Percentiles rank a stretch among this genome's conserved stretches.
Evolutionary conservation across 53 echinoderm and acorn worm species (phyloP).

Genomic region (Astropecten irregularis): DNA sequence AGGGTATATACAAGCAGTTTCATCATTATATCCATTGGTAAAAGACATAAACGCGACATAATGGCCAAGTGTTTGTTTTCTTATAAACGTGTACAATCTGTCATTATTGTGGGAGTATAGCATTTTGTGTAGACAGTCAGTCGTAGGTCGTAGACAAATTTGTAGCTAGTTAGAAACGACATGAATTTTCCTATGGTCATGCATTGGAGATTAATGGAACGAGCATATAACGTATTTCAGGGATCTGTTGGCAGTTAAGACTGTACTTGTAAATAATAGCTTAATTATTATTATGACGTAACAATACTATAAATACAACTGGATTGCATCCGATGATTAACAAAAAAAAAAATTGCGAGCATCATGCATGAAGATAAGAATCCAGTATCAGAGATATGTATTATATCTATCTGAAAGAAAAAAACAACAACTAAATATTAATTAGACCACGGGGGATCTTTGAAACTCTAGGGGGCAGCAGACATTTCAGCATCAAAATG

Average conservation of each 20-base stretch:
- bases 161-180: background rate
- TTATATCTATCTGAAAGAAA: too few relatives aligned
- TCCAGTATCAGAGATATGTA: background rate
- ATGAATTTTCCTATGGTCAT: background rate
- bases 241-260: constrained; percentile 3
- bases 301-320: background rate
- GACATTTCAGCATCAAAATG: too few relatives aligned
- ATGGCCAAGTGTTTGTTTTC: too few relatives aligned
- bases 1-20: too few relatives aligned
- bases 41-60: too few relatives aligned
- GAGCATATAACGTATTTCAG: constrained; percentile 57
- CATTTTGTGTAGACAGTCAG: too few relatives aligned
- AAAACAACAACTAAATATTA: too few relatives aligned
- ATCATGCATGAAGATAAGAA: constrained; percentile 39
- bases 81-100: too few relatives aligned
- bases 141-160: background rate
- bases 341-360: background rate
- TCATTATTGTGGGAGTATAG: too few relatives aligned
- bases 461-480: too few relatives aligned
- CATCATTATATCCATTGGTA: too few relatives aligned
- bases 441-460: too few relatives aligned
- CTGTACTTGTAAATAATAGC: constrained; percentile 55
- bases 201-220: constrained; percentile 38
- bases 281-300: constrained; percentile 40
- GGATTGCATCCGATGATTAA: constrained; percentile 42